These are phyloP conservation scores for Oceanodroma leucorhoa DNA, from an alignment of 2,797 vertebrate species.

Conservation along the genomic window DNA sequence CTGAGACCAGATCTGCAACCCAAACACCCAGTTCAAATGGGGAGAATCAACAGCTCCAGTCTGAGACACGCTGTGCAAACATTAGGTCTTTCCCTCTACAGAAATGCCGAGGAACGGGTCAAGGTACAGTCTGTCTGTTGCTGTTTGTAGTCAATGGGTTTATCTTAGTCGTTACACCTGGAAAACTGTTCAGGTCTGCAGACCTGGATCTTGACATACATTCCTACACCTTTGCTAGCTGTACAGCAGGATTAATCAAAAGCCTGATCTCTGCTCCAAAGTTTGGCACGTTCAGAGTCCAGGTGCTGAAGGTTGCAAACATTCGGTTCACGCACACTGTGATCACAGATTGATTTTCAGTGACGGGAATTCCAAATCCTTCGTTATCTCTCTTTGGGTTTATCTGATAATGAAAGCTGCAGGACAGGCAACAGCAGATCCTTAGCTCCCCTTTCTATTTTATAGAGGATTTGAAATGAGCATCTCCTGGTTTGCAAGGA, in stretches of 20 bases:
- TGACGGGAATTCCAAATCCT: background rate
- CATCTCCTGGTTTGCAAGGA: background rate
- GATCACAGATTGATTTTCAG: background rate
- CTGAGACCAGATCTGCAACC: background rate
- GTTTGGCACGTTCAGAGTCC: background rate
- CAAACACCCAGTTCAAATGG: background rate
- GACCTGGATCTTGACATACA: background rate
- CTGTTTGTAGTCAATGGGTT: background rate
- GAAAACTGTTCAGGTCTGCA: background rate
- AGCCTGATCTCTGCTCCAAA: background rate
- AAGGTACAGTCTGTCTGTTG: background rate
- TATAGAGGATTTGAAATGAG: background rate
- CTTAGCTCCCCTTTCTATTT: background rate
- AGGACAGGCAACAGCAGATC: background rate
- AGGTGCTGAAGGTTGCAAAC: rapidly evolving
- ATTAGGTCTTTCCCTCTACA: background rate
- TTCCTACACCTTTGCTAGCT: background rate
- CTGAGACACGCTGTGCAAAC: background rate
- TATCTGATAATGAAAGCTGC: background rate
- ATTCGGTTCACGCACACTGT: background rate
- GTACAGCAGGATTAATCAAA: background rate
- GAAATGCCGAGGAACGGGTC: background rate
- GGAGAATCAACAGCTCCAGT: background rate
- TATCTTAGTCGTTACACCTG: background rate
- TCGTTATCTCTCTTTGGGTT: background rate